A percentile compares a stretch with the other conserved stretches of the same genome.
phyloP scores from a whole-genome alignment of 2,797 vertebrate genomes.

The Taenioides sp. region DNA sequence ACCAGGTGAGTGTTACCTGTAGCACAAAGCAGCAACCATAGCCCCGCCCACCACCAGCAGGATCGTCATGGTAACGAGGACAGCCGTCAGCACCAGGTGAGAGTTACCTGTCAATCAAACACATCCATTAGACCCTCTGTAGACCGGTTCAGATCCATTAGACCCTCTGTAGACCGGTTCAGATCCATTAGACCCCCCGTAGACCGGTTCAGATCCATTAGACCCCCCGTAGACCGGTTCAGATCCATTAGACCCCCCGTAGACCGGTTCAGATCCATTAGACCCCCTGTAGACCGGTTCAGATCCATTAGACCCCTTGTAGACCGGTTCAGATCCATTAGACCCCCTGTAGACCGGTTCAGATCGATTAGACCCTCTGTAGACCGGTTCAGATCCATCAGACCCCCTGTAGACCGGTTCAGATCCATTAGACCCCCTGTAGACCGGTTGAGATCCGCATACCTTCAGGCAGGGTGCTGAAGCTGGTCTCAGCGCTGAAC shows the following conservation, averaged over 20 bases:
- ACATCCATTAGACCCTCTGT: background rate
- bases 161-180: no score
- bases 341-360: no score
- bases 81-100: conserved; percentile 74
- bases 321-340: background rate
- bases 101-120: conserved; percentile 29
- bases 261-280: background rate
- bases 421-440: background rate
- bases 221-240: no score
- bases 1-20: conserved; percentile 71
- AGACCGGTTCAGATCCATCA: background rate
- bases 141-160: no score
- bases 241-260: no score
- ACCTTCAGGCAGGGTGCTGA: conserved; percentile 64
- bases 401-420: background rate
- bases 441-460: background rate
- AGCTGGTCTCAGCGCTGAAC: conserved; percentile 67
- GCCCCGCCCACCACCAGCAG: conserved; percentile 74
- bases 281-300: no score
- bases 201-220: no score
- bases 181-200: no score
- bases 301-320: background rate
- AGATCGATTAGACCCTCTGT: no score
- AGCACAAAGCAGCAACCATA: conserved; percentile 70
- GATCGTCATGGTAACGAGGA: conserved; percentile 74